These are phyloP conservation scores for Siniperca chuatsi DNA, from an alignment of 2,113 vertebrate genomes.

Conservation along the genomic window DNA sequence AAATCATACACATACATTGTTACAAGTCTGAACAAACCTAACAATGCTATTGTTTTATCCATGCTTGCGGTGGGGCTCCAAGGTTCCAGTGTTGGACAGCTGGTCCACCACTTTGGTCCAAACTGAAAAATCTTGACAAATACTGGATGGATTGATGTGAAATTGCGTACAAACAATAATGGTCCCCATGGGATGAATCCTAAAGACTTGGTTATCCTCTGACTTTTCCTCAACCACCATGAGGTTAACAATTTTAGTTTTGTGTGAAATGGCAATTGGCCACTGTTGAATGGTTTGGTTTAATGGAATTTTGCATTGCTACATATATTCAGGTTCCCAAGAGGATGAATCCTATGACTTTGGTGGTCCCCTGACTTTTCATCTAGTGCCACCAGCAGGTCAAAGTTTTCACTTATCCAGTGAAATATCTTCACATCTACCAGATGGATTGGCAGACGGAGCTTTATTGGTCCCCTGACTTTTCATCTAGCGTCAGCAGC, in stretches of 20 bases:
- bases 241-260: neutral
- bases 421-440: neutral
- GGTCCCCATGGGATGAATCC: neutral
- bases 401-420: neutral
- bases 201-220: neutral
- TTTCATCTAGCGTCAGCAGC: neutral
- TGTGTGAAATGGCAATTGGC: neutral
- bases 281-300: neutral
- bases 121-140: conserved; percentile 5
- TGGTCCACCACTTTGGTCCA: neutral
- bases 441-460: neutral
- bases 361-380: neutral
- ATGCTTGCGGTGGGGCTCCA: neutral
- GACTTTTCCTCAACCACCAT: neutral
- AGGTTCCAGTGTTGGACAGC: neutral
- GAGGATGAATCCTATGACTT: neutral
- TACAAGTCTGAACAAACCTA: neutral
- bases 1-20: neutral
- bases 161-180: neutral
- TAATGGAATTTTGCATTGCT: neutral
- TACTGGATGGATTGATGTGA: neutral
- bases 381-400: neutral
- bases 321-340: neutral
- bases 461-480: neutral
- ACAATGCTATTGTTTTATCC: neutral